These are phyloP conservation scores for Bufo gargarizans DNA, from an alignment of 2,113 vertebrate species.

Conservation along the genomic window DNA sequence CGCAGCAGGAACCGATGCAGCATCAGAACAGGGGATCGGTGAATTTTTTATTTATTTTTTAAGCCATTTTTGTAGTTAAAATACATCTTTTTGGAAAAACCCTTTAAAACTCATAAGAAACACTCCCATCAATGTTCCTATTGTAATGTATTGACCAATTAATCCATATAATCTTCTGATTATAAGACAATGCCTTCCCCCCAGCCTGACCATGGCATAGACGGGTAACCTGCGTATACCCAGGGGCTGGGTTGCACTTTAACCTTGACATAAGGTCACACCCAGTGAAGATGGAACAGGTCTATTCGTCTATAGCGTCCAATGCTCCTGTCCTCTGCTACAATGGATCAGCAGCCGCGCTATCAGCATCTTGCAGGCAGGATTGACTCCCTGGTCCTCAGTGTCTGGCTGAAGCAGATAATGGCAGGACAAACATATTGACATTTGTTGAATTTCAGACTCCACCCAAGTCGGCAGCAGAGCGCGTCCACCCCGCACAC, in stretches of 20 bases:
- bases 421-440: constrained; percentile 47
- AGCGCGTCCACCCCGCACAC: constrained; percentile 4
- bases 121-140: background rate
- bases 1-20: too few relatives aligned
- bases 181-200: background rate
- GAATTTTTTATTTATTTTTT: too few relatives aligned
- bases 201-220: background rate
- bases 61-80: too few relatives aligned
- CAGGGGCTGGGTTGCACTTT: constrained; percentile 1
- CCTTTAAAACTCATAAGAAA: background rate
- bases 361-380: constrained; percentile 41
- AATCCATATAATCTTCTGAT: background rate
- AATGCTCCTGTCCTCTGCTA: background rate
- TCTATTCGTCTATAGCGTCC: background rate
- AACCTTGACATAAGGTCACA: constrained; percentile 54
- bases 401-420: constrained; percentile 43
- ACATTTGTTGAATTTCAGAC: constrained; percentile 42
- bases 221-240: background rate
- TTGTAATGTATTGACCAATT: background rate
- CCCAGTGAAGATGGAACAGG: background rate
- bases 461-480: constrained; percentile 1
- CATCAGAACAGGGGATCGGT: too few relatives aligned
- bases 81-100: too few relatives aligned
- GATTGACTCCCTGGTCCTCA: background rate
- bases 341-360: constrained; percentile 10